Percentiles rank a stretch among this genome's conserved stretches.
These are phyloP conservation scores for Sebastes vulpes DNA, from an alignment of 2,797 vertebrate genomes.

Conservation along the genomic window DNA sequence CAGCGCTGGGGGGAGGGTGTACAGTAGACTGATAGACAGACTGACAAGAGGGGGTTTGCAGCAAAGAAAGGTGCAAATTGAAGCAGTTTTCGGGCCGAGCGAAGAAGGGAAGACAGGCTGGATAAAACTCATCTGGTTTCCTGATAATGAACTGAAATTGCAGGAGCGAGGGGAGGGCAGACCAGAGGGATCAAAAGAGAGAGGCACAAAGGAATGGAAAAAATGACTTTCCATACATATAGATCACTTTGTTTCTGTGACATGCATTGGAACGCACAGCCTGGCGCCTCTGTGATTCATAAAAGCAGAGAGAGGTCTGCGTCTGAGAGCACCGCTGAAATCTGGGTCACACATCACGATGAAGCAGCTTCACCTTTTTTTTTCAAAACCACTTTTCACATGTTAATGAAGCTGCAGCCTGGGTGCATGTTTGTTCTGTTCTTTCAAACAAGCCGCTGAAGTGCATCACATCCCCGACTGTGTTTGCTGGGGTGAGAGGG, in stretches of 20 bases:
- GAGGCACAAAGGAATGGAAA: constrained; percentile 4
- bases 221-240: constrained; percentile 5
- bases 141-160: constrained; percentile 26
- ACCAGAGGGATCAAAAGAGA: not conserved
- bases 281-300: not conserved
- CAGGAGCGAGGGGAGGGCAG: not conserved
- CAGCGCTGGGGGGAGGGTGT: not conserved
- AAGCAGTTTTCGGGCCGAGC: constrained; percentile 33
- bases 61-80: constrained; percentile 50
- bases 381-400: constrained; percentile 5
- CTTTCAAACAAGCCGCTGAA: constrained; percentile 18
- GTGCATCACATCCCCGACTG: not conserved
- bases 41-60: not conserved
- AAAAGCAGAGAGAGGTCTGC: not conserved
- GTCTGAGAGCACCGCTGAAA: constrained; percentile 22
- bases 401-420: not conserved
- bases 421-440: not conserved
- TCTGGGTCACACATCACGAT: constrained; percentile 58
- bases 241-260: not conserved
- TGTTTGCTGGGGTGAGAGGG: not conserved
- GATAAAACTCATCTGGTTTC: constrained; percentile 6
- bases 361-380: constrained; percentile 9
- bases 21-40: not conserved
- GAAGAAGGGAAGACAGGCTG: constrained; percentile 18
- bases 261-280: not conserved